A percentile compares a stretch with the other conserved stretches of the same genome.
phyloP scores from a whole-genome alignment of 2,888 invertebrate species.

The Therioaphis trifolii region DNA sequence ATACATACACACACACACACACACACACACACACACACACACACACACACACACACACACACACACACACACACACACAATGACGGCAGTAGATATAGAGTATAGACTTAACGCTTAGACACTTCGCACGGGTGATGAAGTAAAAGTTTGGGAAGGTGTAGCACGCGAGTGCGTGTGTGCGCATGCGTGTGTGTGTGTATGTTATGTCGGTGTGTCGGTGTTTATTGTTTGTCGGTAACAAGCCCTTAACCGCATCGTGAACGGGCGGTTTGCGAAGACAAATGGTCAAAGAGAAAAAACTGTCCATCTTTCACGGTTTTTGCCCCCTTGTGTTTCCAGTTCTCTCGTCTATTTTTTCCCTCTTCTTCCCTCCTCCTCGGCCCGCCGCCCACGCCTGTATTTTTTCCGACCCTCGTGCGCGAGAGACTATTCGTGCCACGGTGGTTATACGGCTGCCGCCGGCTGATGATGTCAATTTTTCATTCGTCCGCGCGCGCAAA shows the following conservation, averaged over 20 bases:
- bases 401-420: background rate
- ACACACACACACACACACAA: background rate
- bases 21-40: background rate
- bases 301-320: slow-evolving; percentile 65
- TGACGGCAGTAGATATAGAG: background rate
- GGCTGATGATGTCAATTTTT: slow-evolving; percentile 62
- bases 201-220: background rate
- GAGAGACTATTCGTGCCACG: background rate
- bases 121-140: slow-evolving; percentile 9
- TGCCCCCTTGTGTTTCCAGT: slow-evolving; percentile 60
- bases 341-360: slow-evolving; percentile 62
- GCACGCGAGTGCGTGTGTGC: background rate
- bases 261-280: slow-evolving; percentile 60
- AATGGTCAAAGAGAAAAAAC: slow-evolving; percentile 63
- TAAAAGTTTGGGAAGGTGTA: slow-evolving; percentile 37
- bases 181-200: background rate
- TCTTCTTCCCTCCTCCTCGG: slow-evolving; percentile 65
- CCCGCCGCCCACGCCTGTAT: slow-evolving; percentile 63
- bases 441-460: background rate
- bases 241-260: slow-evolving; percentile 7
- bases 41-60: background rate
- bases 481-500: slow-evolving; percentile 46
- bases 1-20: background rate
- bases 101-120: background rate
- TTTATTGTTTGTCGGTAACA: slow-evolving; percentile 59